Evolutionary conservation across 2,888 invertebrate genomes (phyloP), one percentile per base, ranked within the genome.

Genomic region (Habrosyne pyritoides): DNA sequence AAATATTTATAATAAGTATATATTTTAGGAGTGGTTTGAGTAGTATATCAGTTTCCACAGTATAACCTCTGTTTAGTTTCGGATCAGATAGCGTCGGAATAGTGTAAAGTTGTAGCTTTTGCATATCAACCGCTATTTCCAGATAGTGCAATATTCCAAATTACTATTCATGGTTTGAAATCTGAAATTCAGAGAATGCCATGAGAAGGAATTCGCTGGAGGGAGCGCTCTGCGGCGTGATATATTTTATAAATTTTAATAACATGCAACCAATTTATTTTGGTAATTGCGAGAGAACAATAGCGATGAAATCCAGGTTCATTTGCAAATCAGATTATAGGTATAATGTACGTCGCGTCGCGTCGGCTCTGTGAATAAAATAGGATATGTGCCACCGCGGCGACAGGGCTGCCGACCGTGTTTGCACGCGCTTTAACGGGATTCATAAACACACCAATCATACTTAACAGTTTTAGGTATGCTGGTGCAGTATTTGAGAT

Each of bases 271-370:
- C 33, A 52, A 52, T 52, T 52, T 52, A 52, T 52, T 33, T 52
- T 10, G 52, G 21, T 46, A 26, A 42, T 52, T 26, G 24, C 24
- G 26, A 24, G 14, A 22, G 52, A 46, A 52, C 52, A 46, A 52
- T 46, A 18, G 42, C 14, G 18, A 18, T 18, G 36, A 36, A 36
- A 18, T 8, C 0, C 42, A 8, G 18, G 42, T 42, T 42, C 58
- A 60, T 62, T 62, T 64, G 64, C 60, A 59, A 60, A 59, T 57
- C 59, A 47, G 55, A 62, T 64, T 59, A 61, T 51, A 52, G 51
- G 53, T 28, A 22, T 55, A 58, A 56, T 56, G 60, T 28, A 42
- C 42, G 42, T 5, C 7, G 24, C 24, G 24, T 5, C 4, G 24
- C 24, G 24, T 42, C 52, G 26, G 49, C 18, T 47, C 46, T 53